phyloP scores from a whole-genome alignment of 2,113 vertebrate species.

The Tachuris rubrigastra region DNA sequence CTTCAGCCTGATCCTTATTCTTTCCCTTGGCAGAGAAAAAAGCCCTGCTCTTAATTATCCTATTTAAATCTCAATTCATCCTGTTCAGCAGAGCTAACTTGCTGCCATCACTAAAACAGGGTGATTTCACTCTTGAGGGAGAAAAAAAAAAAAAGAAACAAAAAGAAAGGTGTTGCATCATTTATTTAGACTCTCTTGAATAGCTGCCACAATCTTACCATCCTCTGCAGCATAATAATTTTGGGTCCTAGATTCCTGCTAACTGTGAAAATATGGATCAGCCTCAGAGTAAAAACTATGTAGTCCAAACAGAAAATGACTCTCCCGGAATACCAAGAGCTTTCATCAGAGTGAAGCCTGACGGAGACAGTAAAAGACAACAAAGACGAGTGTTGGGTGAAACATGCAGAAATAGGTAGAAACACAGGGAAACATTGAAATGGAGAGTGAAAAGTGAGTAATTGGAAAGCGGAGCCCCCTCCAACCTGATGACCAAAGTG shows the following conservation, averaged over 20 bases:
- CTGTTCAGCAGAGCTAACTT: not conserved
- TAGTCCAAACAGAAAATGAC: conserved; percentile 94
- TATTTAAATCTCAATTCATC: conserved; percentile 19
- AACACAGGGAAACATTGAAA: not conserved
- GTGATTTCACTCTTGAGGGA: not conserved
- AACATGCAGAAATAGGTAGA: not conserved
- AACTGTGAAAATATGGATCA: conserved; percentile 97
- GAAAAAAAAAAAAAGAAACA: not conserved
- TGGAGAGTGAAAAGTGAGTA: not conserved
- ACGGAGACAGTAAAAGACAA: not conserved
- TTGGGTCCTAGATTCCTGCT: conserved; percentile 94
- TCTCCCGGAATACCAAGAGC: conserved; percentile 84
- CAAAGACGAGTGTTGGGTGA: not conserved
- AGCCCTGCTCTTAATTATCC: not conserved
- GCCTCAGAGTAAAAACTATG: conserved; percentile 92
- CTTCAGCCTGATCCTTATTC: not conserved
- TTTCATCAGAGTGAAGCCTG: conserved; percentile 75
- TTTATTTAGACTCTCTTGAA: conserved; percentile 23
- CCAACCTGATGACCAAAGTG: not conserved
- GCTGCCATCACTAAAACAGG: not conserved
- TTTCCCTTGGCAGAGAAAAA: not conserved
- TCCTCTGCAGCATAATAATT: conserved; percentile 94
- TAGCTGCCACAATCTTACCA: conserved; percentile 80
- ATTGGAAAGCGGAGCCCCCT: not conserved
- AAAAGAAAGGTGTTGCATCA: not conserved